Evolutionary conservation across 1,140 invertebrate genomes (phyloP).

Genomic region (Nephotettix cincticeps): DNA sequence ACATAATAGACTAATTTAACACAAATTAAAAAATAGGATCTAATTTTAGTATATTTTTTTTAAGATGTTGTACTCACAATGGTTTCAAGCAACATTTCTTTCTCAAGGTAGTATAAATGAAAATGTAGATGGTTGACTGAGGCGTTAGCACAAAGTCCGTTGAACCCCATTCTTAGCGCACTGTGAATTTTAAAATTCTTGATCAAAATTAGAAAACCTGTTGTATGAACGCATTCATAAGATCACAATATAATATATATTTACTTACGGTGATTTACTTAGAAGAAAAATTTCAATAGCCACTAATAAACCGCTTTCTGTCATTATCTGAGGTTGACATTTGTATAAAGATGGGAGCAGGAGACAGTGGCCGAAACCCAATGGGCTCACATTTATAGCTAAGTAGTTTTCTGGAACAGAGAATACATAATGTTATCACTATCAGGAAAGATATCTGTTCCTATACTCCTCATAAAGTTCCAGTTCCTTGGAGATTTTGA

Average conservation of each 20-base stretch:
- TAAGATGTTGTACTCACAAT: constrained; percentile 52
- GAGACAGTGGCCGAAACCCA: constrained; percentile 65
- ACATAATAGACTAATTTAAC: too few relatives aligned
- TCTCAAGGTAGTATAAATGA: constrained; percentile 68
- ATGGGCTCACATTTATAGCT: constrained; percentile 67
- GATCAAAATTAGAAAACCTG: too few relatives aligned
- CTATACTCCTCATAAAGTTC: too few relatives aligned
- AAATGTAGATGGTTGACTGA: constrained; percentile 82
- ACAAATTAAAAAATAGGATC: too few relatives aligned
- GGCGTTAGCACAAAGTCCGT: constrained; percentile 73
- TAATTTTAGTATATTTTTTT: too few relatives aligned
- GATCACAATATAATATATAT: too few relatives aligned
- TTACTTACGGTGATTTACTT: constrained; percentile 54
- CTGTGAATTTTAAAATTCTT: too few relatives aligned
- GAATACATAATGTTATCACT: too few relatives aligned
- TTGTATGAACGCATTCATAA: too few relatives aligned
- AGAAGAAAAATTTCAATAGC: constrained; percentile 52
- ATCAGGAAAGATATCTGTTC: too few relatives aligned
- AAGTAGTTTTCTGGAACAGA: constrained; percentile 29
- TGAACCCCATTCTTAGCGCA: constrained; percentile 64
- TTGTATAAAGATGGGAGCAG: constrained; percentile 58
- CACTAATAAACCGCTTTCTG: constrained; percentile 49
- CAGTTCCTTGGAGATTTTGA: too few relatives aligned
- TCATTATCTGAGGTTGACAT: constrained; percentile 60
- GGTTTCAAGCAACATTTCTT: constrained; percentile 61